These are phyloP conservation scores for Nycticorax nycticorax DNA, from an alignment of 2,113 vertebrate species.

Conservation along the genomic window DNA sequence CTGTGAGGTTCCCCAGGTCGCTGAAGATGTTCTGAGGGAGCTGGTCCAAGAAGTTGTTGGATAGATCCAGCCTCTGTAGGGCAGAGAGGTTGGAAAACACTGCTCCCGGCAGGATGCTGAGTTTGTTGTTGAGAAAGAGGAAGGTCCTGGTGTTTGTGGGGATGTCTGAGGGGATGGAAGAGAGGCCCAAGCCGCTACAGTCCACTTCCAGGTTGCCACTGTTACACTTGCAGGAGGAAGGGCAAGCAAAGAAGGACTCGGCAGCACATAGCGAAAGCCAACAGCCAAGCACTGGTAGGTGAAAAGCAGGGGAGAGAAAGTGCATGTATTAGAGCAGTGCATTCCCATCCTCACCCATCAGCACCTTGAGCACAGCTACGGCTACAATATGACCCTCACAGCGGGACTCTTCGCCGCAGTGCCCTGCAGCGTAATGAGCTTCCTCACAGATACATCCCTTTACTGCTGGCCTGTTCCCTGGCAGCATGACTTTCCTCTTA, in stretches of 20 bases:
- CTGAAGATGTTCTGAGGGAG: slow-evolving; percentile 87
- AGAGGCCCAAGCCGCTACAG: slow-evolving; percentile 89
- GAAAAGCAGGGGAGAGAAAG: not conserved
- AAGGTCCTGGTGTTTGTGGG: slow-evolving; percentile 87
- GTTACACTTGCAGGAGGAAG: slow-evolving; percentile 88
- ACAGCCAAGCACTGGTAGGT: slow-evolving; percentile 80
- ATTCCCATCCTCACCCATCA: not conserved
- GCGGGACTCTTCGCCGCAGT: accelerated
- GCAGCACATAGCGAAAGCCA: slow-evolving; percentile 79
- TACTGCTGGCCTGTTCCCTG: not conserved
- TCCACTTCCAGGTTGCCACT: slow-evolving; percentile 84
- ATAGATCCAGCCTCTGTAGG: slow-evolving; percentile 92
- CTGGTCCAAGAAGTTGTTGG: slow-evolving; percentile 97
- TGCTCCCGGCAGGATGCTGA: slow-evolving; percentile 82
- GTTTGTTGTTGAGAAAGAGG: slow-evolving; percentile 93
- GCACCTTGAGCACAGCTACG: not conserved
- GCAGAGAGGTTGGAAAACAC: slow-evolving; percentile 91
- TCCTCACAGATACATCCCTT: not conserved
- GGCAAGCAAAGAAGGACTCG: slow-evolving; percentile 80
- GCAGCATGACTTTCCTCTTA: not conserved
- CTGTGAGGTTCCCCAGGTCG: slow-evolving; percentile 89
- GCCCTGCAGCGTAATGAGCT: not conserved
- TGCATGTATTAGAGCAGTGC: not conserved
- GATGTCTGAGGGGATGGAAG: slow-evolving; percentile 84
- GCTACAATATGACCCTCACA: not conserved